These are phyloP conservation scores for Regulus satrapa DNA, from an alignment of 2,113 vertebrate species.

Conservation along the genomic window DNA sequence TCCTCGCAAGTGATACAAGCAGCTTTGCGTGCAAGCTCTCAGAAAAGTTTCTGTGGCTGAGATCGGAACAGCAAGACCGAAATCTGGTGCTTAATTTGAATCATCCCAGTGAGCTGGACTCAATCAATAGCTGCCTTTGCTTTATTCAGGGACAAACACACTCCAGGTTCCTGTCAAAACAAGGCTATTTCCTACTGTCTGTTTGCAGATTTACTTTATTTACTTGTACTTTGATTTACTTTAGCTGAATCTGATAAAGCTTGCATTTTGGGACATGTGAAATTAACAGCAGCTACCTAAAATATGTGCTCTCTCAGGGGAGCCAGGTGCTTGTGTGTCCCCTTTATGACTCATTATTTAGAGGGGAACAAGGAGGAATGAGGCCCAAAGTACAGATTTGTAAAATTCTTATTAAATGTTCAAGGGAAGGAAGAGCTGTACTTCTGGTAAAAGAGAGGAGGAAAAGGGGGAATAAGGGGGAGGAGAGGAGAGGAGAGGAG, in stretches of 20 bases:
- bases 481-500: accelerated
- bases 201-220: no score
- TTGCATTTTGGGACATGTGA: neutral
- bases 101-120: neutral
- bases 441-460: neutral
- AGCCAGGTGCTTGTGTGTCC: accelerated
- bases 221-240: neutral
- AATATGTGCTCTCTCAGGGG: neutral
- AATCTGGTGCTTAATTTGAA: neutral
- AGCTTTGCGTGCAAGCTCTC: neutral
- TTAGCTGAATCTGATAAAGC: neutral
- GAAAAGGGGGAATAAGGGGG: no score
- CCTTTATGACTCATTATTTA: neutral
- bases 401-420: neutral
- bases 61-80: neutral
- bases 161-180: neutral
- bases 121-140: neutral
- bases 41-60: neutral
- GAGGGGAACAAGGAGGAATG: neutral
- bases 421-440: neutral
- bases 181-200: neutral
- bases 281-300: neutral
- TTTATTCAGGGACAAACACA: neutral
- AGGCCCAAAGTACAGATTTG: neutral
- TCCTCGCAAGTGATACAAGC: neutral